A percentile compares a stretch with the other conserved stretches of the same genome.
Conservation (phyloP, 1,140 invertebrate genomes). For the Nixonia krombeini region DNA sequence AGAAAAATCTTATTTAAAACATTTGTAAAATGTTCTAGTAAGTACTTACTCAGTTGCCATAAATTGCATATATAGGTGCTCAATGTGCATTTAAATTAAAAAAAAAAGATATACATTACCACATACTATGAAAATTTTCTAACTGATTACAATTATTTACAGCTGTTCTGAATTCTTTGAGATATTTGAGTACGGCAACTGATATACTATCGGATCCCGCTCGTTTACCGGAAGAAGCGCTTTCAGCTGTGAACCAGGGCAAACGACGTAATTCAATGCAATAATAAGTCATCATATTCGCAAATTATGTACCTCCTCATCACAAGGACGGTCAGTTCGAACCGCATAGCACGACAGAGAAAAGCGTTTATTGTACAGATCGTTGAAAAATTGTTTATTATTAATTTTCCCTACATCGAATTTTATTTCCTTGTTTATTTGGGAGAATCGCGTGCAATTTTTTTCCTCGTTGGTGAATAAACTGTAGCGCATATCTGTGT, state of each 20-base stretch:
- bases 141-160: slow-evolving; percentile 25
- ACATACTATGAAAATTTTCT: too few species aligned
- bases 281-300: slow-evolving; percentile 33
- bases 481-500: not conserved
- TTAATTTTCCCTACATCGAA: too few species aligned
- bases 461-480: not conserved
- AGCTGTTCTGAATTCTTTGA: slow-evolving; percentile 94
- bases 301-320: not conserved
- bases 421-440: not conserved
- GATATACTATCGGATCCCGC: slow-evolving; percentile 92
- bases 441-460: not conserved
- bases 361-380: not conserved
- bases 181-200: slow-evolving; percentile 91
- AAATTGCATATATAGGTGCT: too few species aligned
- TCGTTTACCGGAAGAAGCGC: slow-evolving; percentile 88
- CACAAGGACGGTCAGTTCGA: too few species aligned
- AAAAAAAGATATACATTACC: too few species aligned
- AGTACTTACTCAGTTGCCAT: not conserved
- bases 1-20: too few species aligned
- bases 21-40: slow-evolving; percentile 3
- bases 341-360: not conserved
- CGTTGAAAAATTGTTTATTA: not conserved
- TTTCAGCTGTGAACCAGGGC: slow-evolving; percentile 72
- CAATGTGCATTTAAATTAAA: too few species aligned
- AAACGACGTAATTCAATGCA: slow-evolving; percentile 61